Percentiles rank a stretch among this genome's conserved stretches.
These are phyloP conservation scores for Epinotia brunnichana DNA, from an alignment of 2,888 invertebrate species.

Conservation along the genomic window DNA sequence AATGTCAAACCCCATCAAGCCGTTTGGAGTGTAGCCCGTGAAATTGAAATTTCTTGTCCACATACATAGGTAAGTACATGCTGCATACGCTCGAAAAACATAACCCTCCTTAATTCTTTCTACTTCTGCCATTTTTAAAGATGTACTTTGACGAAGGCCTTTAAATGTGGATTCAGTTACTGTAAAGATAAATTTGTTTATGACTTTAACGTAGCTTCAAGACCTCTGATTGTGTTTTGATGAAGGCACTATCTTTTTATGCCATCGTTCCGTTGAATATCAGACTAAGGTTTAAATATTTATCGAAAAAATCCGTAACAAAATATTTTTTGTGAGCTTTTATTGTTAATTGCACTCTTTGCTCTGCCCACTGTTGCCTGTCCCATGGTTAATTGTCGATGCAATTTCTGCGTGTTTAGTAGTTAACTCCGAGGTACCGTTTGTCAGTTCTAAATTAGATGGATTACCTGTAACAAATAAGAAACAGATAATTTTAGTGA, in stretches of 20 bases:
- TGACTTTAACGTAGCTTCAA: neutral
- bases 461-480: neutral
- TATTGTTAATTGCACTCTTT: too few species aligned
- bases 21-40: too few species aligned
- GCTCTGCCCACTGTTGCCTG: too few species aligned
- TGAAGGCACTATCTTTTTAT: slow-evolving; percentile 7
- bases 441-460: neutral
- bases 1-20: too few species aligned
- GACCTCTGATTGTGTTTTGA: slow-evolving; percentile 14
- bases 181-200: neutral
- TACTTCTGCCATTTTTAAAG: neutral
- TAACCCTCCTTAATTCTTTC: neutral
- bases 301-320: too few species aligned
- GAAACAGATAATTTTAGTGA: neutral
- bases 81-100: too few species aligned
- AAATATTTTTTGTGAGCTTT: too few species aligned
- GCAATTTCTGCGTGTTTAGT: neutral
- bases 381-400: neutral
- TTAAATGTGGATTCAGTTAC: neutral
- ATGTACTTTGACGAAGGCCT: neutral
- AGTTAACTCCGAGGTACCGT: neutral
- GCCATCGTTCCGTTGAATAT: neutral
- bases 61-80: too few species aligned
- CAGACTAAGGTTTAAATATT: too few species aligned
- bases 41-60: too few species aligned